These are phyloP conservation scores for Saxidomus purpurata DNA, from an alignment of 1,140 invertebrate species.

Conservation along the genomic window DNA sequence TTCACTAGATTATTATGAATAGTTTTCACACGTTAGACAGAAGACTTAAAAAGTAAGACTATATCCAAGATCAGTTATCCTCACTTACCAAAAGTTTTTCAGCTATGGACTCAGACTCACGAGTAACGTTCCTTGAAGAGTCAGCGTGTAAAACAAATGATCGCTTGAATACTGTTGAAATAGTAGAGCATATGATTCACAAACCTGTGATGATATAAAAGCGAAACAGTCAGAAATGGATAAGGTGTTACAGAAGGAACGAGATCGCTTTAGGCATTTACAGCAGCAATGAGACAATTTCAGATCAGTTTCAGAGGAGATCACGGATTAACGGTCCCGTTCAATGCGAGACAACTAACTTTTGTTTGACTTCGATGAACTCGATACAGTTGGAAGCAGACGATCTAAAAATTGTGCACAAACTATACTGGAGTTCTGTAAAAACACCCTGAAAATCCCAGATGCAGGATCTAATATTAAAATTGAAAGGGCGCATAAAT, in stretches of 20 bases:
- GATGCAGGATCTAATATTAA: too few relatives aligned
- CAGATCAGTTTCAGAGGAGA: too few relatives aligned
- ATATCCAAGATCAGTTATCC: not conserved
- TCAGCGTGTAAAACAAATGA: not conserved
- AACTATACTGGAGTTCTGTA: too few relatives aligned
- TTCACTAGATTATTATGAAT: constrained; percentile 11
- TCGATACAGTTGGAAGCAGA: too few relatives aligned
- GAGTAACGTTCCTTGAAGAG: not conserved
- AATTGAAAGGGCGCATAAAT: too few relatives aligned
- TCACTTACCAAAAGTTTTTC: not conserved
- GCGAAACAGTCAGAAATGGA: not conserved
- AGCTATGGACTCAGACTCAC: not conserved
- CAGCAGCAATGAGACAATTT: not conserved
- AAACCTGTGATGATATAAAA: constrained; percentile 5
- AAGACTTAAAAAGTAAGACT: not conserved
- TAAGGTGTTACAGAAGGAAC: not conserved
- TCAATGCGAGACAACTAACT: too few relatives aligned
- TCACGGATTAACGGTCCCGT: too few relatives aligned
- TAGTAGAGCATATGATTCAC: constrained; percentile 14
- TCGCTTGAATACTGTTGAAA: constrained; percentile 1
- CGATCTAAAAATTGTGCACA: too few relatives aligned
- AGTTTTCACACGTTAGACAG: too few relatives aligned
- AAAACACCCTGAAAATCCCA: too few relatives aligned
- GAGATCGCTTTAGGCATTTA: not conserved
- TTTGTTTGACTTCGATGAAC: too few relatives aligned